Evolutionary conservation across 2,797 vertebrate genomes (phyloP), one percentile per base, ranked within the genome.

Genomic region (Hypotaenidia philippensis): DNA sequence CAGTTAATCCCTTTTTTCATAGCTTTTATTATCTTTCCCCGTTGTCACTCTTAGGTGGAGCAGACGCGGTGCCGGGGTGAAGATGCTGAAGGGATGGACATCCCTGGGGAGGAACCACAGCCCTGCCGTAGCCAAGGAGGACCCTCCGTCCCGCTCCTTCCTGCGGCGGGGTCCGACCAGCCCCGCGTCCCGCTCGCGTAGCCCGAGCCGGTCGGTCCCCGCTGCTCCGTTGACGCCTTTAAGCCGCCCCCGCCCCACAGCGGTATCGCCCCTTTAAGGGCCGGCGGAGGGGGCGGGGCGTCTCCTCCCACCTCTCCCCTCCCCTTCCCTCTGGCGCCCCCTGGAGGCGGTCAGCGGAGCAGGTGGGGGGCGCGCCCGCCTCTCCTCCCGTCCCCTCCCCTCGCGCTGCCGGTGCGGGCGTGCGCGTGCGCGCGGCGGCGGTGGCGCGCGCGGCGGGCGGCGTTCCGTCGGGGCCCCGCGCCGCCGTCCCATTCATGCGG

Each of bases 221-320:
- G 4, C 55, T 5, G 2, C 59, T 0, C n/a, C 23, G 2, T 0
- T 27, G 2, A 83, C 40, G 10, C 59, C 32, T 41, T 56, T 1
- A 26, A 17, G 2, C 0, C 27, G 0, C 4, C 14, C 1, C 15
- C 44, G 1, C 1, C 45, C 45, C 41, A 44, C 0, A 1, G 2
- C 2, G 45, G 17, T 47, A 66, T 94, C 29, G 95, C 95, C 95
- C 61, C 19, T 94, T 96, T 94, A 96, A 91, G 72, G 10, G 9
- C 27, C 1, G 38, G 4, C 1, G 15, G 23, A 0, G 41, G 41
- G 56, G 65, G 57, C 64, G 64, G 6, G 34, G 31, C 0, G 4
- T 7, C 36, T 3, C 56, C 88, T 10, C 52, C 59, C 53, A 1
- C 12, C 29, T 6, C 8, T 3, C 29, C 32, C 22, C 18, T 2